These are phyloP conservation scores for Pseudococcus longispinus DNA, from an alignment of 2,888 invertebrate genomes.

Conservation along the genomic window DNA sequence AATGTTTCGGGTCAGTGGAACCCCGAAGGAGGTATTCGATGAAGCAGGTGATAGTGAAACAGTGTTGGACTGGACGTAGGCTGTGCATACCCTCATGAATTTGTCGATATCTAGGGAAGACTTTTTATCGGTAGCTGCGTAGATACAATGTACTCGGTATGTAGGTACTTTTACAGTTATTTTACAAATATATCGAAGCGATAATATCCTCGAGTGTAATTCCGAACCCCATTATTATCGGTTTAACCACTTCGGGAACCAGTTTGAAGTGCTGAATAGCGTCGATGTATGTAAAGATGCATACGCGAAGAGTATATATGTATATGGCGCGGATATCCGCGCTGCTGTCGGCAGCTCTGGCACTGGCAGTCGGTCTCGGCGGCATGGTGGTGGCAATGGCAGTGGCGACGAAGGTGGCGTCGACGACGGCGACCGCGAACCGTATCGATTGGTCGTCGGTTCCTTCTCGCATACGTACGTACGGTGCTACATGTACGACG, in stretches of 20 bases:
- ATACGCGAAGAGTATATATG: not conserved
- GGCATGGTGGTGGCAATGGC: constrained; percentile 13
- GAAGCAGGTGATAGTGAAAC: not conserved
- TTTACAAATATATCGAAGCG: not conserved
- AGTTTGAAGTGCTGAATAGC: not conserved
- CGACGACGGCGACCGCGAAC: constrained; percentile 12
- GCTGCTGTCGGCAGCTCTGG: not conserved
- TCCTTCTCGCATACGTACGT: not conserved
- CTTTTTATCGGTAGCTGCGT: not conserved
- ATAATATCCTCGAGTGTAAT: constrained; percentile 1
- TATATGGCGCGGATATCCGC: constrained; percentile 16
- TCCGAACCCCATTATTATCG: not conserved
- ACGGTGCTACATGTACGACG: not conserved
- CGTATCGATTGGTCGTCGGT: constrained; percentile 29
- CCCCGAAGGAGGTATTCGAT: constrained; percentile 20
- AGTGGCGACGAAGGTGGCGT: constrained; percentile 22
- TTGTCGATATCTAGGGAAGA: not conserved
- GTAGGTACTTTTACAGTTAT: not conserved
- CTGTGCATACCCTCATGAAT: not conserved
- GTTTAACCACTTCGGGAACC: constrained; percentile 20
- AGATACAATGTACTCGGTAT: not conserved
- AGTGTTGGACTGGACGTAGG: not conserved
- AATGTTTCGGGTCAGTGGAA: constrained; percentile 23
- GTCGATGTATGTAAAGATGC: not conserved
- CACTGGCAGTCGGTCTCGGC: not conserved